Evolutionary conservation across 2,113 vertebrate species (phyloP).

Genomic region (Danio rerio): GRCz12tu NC_133193.1:43809501-43810000

Average conservation of each 20-base stretch:
- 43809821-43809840: not conserved
- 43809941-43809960: not conserved
- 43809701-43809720: not conserved
- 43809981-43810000: not conserved
- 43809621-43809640: no score
- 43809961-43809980: conserved; percentile 22
- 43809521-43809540: no score
- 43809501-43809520: no score
- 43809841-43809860: not conserved
- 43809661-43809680: not conserved
- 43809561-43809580: no score
- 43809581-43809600: no score
- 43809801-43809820: not conserved
- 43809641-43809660: no score
- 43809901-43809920: not conserved
- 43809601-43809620: no score
- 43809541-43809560: no score
- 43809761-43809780: not conserved
- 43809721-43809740: not conserved
- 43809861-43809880: not conserved
- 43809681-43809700: not conserved
- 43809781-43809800: not conserved
- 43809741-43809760: not conserved
- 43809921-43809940: not conserved
- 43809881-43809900: not conserved